phyloP scores from a whole-genome alignment of 2,888 invertebrate species.

The Drosophila rubida region DNA sequence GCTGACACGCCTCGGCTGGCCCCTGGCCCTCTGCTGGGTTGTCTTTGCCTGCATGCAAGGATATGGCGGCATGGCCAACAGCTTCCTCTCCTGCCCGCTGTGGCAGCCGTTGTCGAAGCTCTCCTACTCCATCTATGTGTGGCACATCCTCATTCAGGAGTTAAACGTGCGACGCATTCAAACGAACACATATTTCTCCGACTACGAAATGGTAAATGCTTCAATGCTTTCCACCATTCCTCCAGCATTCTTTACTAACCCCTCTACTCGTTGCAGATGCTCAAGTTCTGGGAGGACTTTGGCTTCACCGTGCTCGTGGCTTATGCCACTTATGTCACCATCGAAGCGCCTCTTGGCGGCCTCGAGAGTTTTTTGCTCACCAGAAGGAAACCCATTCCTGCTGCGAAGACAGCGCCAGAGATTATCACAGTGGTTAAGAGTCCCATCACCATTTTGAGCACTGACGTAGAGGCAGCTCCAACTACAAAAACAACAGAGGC shows the following conservation, averaged over 20 bases:
- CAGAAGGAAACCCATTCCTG: conserved; percentile 15
- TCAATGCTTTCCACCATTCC: not conserved
- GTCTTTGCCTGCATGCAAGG: conserved; percentile 81
- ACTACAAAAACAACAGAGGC: not conserved
- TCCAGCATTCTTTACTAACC: not conserved
- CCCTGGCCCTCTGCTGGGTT: conserved; percentile 77
- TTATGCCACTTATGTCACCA: conserved; percentile 36
- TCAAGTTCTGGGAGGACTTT: conserved; percentile 78
- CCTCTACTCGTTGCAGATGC: conserved; percentile 42
- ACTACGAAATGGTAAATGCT: conserved; percentile 71
- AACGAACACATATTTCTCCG: conserved; percentile 69
- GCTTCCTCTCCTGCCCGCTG: conserved; percentile 74
- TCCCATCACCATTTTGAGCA: no score
- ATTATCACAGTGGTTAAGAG: not conserved
- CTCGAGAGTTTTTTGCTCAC: conserved; percentile 45
- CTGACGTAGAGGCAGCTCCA: conserved; percentile 10
- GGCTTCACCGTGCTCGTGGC: conserved; percentile 66
- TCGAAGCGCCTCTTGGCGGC: conserved; percentile 58
- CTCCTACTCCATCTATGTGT: conserved; percentile 78
- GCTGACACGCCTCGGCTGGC: conserved; percentile 77
- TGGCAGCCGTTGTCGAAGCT: conserved; percentile 80
- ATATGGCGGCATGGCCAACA: conserved; percentile 72
- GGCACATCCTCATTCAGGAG: conserved; percentile 71
- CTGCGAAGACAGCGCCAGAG: not conserved
- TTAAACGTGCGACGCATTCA: conserved; percentile 55